Base-by-base conservation (phyloP, 2,113 vertebrate species). In the Chionomys nivalis region DNA sequence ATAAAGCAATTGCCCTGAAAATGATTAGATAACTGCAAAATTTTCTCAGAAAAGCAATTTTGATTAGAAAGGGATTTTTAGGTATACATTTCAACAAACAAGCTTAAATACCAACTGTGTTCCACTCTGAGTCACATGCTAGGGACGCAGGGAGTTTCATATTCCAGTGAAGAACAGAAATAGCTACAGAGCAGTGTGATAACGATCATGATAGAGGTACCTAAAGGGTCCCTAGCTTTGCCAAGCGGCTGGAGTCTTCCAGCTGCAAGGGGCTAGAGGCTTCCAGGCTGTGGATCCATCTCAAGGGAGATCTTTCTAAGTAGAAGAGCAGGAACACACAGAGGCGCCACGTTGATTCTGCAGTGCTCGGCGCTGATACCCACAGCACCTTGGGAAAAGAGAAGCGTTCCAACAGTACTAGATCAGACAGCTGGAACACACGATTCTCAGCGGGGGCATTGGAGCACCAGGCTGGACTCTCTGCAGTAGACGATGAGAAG, bases 1-100 rank as follows among this genome's bases (percentile, higher is more conserved):
- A 94, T 83, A 88, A 94, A 95, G 63, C 33, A 85, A 63, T 47
- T 79, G 8, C 52, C 16, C 31, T 75, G 83, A 88, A 96, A 94
- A 94, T 47, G 49, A 58, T 66, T 93, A 26, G 31, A 5, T 77
- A 73, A 61, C 63, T 70, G 39, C 68, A 70, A 83, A 94, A 19
- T 88, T 89, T 75, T 65, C 82, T 94, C 68, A 58, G 73, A 90
- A 89, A 91, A 21, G 39, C 1, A 87, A 87, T 39, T n/a, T 31
- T 52, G 6, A 83, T 87, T 52, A 47, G 68, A 75, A 86, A 61
- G 3, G 7, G 7, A 61, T 10, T 86, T 82, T 76, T 79, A 87
- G 88, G 87, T 36, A 31, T 5, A 61, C 11, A 58, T 93, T 96
- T 87, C 47, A 79, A 49, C 36, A 79, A 65, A 88, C 47, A 82